Percentiles rank a stretch among this genome's conserved stretches.
phyloP scores from a whole-genome alignment of 2,797 vertebrate genomes.

The Pygocentrus nattereri region DNA sequence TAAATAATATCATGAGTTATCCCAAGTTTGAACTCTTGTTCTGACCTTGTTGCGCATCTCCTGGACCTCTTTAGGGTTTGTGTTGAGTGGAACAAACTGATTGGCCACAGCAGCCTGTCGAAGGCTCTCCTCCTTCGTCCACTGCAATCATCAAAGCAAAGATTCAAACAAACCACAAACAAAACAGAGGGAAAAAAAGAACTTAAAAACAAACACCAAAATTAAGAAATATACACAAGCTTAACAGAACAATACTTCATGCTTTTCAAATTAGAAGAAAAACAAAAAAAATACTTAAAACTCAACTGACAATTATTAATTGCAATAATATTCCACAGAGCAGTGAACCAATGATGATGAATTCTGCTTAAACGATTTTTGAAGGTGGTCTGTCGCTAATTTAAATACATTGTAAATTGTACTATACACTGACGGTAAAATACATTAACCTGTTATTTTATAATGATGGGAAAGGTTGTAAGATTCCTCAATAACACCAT shows the following conservation, averaged over 20 bases:
- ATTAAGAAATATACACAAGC: constrained; percentile 66
- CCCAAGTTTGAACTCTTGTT: background rate
- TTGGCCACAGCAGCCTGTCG: constrained; percentile 93
- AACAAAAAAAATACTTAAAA: constrained; percentile 63
- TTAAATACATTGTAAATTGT: too few relatives aligned
- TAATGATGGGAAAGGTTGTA: too few relatives aligned
- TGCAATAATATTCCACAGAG: constrained; percentile 54
- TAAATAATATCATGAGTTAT: too few relatives aligned
- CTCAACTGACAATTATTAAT: constrained; percentile 45
- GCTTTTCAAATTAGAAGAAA: constrained; percentile 81
- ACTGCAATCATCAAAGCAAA: constrained; percentile 88
- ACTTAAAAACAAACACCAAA: constrained; percentile 50
- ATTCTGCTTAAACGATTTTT: constrained; percentile 14
- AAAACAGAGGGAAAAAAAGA: constrained; percentile 38
- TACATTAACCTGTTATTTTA: background rate
- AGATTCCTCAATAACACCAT: too few relatives aligned
- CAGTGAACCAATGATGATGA: constrained; percentile 81
- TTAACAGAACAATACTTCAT: constrained; percentile 82
- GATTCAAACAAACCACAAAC: constrained; percentile 48
- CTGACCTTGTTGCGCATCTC: constrained; percentile 99
- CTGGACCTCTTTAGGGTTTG: constrained; percentile 97
- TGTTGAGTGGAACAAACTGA: constrained; percentile 99
- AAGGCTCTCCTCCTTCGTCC: constrained; percentile 95
- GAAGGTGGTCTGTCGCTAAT: background rate
- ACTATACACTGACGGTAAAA: too few relatives aligned